A percentile compares a stretch with the other conserved stretches of the same genome.
Conservation (phyloP, 1,140 invertebrate species). For the Vanessa tameamea region DNA sequence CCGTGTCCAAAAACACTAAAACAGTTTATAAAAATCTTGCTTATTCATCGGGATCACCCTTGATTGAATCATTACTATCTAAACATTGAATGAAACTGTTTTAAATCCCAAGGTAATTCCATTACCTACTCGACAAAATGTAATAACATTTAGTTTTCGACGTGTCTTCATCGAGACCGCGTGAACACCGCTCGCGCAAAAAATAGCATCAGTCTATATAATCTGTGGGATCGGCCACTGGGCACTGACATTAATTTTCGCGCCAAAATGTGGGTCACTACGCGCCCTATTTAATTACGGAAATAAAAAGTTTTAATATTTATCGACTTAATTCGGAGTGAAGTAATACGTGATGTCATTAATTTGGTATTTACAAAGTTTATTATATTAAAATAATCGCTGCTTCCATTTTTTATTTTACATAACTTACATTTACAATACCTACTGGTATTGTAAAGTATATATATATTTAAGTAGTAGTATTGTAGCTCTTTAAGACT, state of each 20-base stretch:
- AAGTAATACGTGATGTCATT: slow-evolving; percentile 50
- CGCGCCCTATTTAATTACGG: slow-evolving; percentile 50
- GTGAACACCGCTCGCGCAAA: slow-evolving; percentile 46
- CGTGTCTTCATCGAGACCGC: slow-evolving; percentile 44
- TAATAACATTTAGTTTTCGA: slow-evolving; percentile 51
- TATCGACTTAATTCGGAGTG: slow-evolving; percentile 37
- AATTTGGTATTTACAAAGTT: slow-evolving; percentile 49
- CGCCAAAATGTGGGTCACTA: slow-evolving; percentile 60
- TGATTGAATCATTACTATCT: slow-evolving; percentile 8
- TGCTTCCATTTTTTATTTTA: slow-evolving; percentile 44
- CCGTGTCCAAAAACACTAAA: no score
- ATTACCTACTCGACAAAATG: slow-evolving; percentile 29
- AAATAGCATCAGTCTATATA: slow-evolving; percentile 46
- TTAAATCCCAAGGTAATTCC: slow-evolving; percentile 50
- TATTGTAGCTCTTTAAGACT: no score
- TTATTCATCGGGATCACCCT: slow-evolving; percentile 10
- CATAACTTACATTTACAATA: background rate
- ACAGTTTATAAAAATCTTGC: slow-evolving; percentile 10
- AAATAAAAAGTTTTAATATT: slow-evolving; percentile 48
- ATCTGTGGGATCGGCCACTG: slow-evolving; percentile 24
- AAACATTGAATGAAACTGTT: slow-evolving; percentile 33
- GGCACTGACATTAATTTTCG: slow-evolving; percentile 65
- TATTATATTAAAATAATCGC: slow-evolving; percentile 8
- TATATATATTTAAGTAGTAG: no score
- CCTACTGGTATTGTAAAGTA: no score